Evolutionary conservation across 1,140 invertebrate species (phyloP), one percentile per base, ranked within the genome.

Genomic region (Mesaphorura yosii): DNA sequence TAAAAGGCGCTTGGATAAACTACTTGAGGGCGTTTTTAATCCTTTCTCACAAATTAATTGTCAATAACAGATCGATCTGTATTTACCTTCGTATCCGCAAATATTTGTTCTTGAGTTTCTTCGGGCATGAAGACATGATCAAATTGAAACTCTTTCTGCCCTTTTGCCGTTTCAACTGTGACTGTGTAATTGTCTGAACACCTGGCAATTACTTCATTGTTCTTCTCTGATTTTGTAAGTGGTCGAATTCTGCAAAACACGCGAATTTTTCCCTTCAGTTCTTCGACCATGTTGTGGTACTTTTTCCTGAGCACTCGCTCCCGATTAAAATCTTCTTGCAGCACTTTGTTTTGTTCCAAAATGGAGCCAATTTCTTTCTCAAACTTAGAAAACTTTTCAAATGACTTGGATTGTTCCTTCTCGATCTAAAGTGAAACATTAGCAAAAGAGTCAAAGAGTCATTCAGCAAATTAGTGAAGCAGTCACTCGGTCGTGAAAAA

Each of bases 101-200:
- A 78, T 14, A 77, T 80, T 72, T 66, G 73, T 70, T 68, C 64
- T 62, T 90, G 86, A 2, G 72, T 72, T 4, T 78, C 73, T 46
- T 75, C 75, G 0, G 80, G 79, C 52, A 78, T 75, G 62, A 89
- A 89, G 14, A 89, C 83, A 63, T 81, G 79, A 71, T 90, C 86
- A 70, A 87, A 90, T 2, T 74, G 72, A 60, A 88, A 89, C 48
- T 81, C 75, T 60, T 81, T 65, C 12, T 17, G 50, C 2, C 60
- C 64, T 39, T 64, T 60, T 20, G 44, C 41, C 12, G 62, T 63
- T 12, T 65, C 58, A 10, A 66, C 48, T 15, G 51, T 39, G 15
- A 66, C 53, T 12, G 65, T 65, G 51, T 66, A 66, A 1, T 55
- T 51, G 52, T 66, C 65, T 2, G 58, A 53, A 15, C 48, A 54